Evolutionary conservation across 2,113 vertebrate genomes (phyloP).

Genomic region (Eretmochelys imbricata): DNA sequence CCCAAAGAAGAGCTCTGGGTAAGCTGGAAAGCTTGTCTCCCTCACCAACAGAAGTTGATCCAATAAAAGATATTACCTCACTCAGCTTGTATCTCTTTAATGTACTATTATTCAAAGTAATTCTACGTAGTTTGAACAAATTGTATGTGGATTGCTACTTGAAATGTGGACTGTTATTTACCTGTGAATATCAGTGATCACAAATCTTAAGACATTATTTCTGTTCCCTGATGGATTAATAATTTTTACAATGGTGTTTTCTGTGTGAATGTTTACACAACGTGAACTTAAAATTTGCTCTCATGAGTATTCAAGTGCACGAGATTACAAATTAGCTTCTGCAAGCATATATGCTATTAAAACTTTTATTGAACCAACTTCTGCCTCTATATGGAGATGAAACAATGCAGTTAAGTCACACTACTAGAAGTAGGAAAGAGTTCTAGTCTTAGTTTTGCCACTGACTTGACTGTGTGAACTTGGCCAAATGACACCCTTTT

Average conservation of each 20-base stretch:
- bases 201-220: neutral
- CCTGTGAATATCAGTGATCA: neutral
- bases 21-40: neutral
- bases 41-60: neutral
- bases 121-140: neutral
- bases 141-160: neutral
- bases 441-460: neutral
- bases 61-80: neutral
- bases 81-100: neutral
- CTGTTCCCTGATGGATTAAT: neutral
- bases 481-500: neutral
- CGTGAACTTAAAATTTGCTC: neutral
- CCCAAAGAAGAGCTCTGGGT: neutral
- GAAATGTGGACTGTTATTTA: neutral
- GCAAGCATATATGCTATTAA: neutral
- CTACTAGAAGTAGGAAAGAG: fast-evolving
- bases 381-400: neutral
- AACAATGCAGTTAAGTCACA: neutral
- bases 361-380: neutral
- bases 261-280: neutral
- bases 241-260: neutral
- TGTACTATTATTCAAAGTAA: neutral
- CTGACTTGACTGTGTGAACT: neutral
- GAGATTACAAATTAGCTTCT: neutral
- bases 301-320: neutral